Evolutionary conservation across 2,113 vertebrate species (phyloP), one percentile per base, ranked within the genome.

Genomic region (Dinomys branickii): DNA sequence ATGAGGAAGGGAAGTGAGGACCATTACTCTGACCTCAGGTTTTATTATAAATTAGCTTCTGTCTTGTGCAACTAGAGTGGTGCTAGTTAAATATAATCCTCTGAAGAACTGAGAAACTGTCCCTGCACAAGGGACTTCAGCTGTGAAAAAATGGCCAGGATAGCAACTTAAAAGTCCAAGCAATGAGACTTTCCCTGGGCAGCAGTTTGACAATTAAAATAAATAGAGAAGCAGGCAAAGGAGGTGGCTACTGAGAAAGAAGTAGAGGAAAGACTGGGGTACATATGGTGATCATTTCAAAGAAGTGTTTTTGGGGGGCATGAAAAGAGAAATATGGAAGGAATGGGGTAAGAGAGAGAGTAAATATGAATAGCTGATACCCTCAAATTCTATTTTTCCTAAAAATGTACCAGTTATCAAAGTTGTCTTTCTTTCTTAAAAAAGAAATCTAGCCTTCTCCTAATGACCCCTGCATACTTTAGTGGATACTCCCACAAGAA

Each of bases 401-500:
- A 94, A 94, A 90, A 95, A 78, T 69, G 28, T 61, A 83, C 47
- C 63, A 81, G n/a, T 54, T 91, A 50, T 88, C 30, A 88, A 91
- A 91, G 75, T 82, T 73, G 14, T 69, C 82, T 92, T 91, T 97
- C 75, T 95, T 93, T 95, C 90, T 82, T 19, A 4, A 61, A 77
- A 94, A 80, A 10, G 61, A 78, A 89, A 69, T 77, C 30, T 89
- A 89, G 73, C 35, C 59, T 95, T 94, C 83, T 94, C 95, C 89
- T 77, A 94, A 88, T 65, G 50, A 96, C 77, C 14, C 1, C 50
- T 87, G 56, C 75, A 94, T 94, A 96, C 30, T 96, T 92, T 91
- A 91, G 38, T 91, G 63, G 52, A 65, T 71, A 96, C 52, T 87
- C 75, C 84, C 91, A 96, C 69, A 93, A 93, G 91, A 96, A 96